Evolutionary conservation across 2,113 vertebrate genomes (phyloP).

Genomic region (Rhea pennata): DNA sequence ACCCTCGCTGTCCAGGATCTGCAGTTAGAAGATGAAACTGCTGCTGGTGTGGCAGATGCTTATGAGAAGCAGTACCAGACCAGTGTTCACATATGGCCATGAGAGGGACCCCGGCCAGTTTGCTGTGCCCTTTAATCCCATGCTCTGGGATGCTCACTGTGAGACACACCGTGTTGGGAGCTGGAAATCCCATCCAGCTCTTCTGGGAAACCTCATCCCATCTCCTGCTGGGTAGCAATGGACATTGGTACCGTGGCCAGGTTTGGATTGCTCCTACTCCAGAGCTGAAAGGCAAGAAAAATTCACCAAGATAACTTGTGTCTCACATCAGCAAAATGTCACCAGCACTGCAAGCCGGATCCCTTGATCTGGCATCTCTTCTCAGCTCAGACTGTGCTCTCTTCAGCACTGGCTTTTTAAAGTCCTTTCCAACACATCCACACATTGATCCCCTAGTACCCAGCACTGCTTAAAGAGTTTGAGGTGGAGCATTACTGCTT

Average conservation of each 20-base stretch:
- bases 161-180: neutral
- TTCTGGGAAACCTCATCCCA: neutral
- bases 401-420: neutral
- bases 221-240: neutral
- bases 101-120: neutral
- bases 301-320: neutral
- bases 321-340: neutral
- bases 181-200: neutral
- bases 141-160: neutral
- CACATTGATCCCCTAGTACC: neutral
- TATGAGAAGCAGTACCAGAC: neutral
- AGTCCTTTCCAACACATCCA: neutral
- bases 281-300: neutral
- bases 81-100: accelerated
- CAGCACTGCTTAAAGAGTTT: neutral
- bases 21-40: neutral
- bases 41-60: neutral
- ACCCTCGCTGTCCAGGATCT: neutral
- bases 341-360: neutral
- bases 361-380: neutral
- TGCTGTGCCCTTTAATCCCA: neutral
- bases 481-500: neutral
- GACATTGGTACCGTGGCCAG: neutral
- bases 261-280: neutral
- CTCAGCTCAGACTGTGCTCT: neutral